Percentiles rank a stretch among this genome's conserved stretches.
Conservation (phyloP, 2,797 vertebrate genomes). For the Falco berigora region DNA sequence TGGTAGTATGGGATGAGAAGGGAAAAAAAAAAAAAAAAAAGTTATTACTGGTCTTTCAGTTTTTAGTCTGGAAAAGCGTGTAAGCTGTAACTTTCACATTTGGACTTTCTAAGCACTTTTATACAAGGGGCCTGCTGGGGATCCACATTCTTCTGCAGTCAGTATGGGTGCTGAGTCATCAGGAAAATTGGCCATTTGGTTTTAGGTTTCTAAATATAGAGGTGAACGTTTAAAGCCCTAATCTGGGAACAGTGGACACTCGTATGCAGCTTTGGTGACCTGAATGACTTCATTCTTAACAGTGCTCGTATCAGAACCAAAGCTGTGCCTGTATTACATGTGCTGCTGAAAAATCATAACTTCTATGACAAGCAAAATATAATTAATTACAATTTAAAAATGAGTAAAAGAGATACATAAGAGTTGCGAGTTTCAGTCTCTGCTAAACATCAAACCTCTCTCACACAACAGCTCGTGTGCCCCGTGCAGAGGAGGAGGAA, state of each 20-base stretch:
- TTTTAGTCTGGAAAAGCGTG: neutral
- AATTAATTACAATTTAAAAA: neutral
- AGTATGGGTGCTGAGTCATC: constrained; percentile 29
- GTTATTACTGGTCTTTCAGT: neutral
- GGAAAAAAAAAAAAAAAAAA: neutral
- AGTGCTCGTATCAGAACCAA: neutral
- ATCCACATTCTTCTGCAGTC: constrained; percentile 19
- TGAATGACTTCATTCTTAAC: neutral
- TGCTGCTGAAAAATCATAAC: neutral
- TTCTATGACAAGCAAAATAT: neutral
- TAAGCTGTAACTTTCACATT: neutral
- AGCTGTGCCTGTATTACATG: neutral
- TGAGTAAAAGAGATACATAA: neutral
- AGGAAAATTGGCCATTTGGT: constrained; percentile 29
- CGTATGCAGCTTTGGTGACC: neutral
- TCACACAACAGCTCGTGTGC: neutral
- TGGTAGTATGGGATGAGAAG: neutral
- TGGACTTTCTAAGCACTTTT: neutral
- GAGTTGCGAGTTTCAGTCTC: neutral
- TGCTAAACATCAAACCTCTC: neutral
- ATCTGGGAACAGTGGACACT: neutral
- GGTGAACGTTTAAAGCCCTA: constrained; percentile 6
- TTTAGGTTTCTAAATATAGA: constrained; percentile 50
- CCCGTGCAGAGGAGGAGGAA: neutral
- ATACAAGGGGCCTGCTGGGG: neutral